Base-by-base conservation (phyloP, 2,888 invertebrate genomes). In the Bedellia somnulentella region DNA sequence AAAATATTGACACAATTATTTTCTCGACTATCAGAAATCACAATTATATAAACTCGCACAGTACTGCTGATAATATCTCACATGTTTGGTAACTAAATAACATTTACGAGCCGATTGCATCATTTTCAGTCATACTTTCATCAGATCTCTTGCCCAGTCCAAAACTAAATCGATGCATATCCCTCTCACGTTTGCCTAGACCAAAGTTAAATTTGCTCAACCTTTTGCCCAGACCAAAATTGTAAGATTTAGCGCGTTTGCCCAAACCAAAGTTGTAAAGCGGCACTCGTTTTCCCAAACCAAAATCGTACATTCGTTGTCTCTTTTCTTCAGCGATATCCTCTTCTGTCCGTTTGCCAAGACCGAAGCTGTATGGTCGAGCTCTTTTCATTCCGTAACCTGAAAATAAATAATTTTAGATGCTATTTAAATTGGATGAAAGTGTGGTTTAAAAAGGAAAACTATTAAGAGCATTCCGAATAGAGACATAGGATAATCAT, bases 121-220 rank as follows among this genome's bases (percentile, higher is more conserved):
- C n/a, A n/a, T n/a, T n/a, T n/a, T n/a, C n/a, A n/a, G n/a, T n/a
- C n/a, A n/a, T n/a, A n/a, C 51, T 48, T 10, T 66, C 61, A 14
- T 44, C 53, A 1, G 71, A 67, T 28, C 80, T 53, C 41, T 82
- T 80, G 4, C 81, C 81, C 1, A 81, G 56, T 5, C 81, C 80
- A 40, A 81, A 81, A 32, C 64, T 75, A 51, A 79, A 81, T 21
- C 77, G 62, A 35, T 68, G 63, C 42, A 70, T 46, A 39, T 77
- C 63, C 27, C 71, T 47, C 53, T 80, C 67, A 40, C 81, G 60
- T 42, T 79, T 79, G 10, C 82, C 80, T 12, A 80, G 54, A 12
- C 80, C 79, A 46, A 80, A 77, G 52, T 80, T 77, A 58, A 82
- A 78, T 45, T 75, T 57, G 58, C 58, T 56, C 42, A 44, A 64